A percentile compares a stretch with the other conserved stretches of the same genome.
Conservation (phyloP, 2,888 invertebrate genomes). For the Rhynchonema sp. region DNA sequence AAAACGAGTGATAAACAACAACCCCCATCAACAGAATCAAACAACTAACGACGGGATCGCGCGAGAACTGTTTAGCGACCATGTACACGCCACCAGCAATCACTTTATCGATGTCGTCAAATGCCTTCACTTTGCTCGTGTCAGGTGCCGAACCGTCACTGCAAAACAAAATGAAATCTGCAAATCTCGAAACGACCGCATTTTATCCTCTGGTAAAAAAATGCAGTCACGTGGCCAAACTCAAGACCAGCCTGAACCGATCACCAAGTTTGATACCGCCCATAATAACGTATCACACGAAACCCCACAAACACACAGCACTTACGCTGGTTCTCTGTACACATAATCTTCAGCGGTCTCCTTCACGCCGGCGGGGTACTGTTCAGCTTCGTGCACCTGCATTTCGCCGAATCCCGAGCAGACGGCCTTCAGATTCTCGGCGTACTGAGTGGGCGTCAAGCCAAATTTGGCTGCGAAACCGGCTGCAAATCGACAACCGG, state of each 20-base stretch:
- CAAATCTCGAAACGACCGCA: background rate
- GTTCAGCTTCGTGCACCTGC: conserved; percentile 80
- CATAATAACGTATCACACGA: no score
- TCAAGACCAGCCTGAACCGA: conserved; percentile 9
- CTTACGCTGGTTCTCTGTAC: no score
- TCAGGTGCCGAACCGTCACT: background rate
- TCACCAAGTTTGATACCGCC: no score
- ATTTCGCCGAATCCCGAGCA: conserved; percentile 50
- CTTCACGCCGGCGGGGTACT: conserved; percentile 60
- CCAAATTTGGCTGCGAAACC: conserved; percentile 79
- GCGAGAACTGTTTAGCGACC: conserved; percentile 76
- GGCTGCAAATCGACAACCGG: conserved; percentile 39
- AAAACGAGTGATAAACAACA: no score
- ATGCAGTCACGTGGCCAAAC: background rate
- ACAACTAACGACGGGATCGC: conserved; percentile 62
- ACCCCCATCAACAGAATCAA: background rate
- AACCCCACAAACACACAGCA: no score
- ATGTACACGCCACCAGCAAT: conserved; percentile 55
- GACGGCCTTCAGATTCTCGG: conserved; percentile 61
- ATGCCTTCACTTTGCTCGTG: no score
- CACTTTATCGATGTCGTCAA: background rate
- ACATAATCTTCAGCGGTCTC: conserved; percentile 59
- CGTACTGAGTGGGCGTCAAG: conserved; percentile 74
- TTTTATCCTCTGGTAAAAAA: background rate
- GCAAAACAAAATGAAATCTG: background rate